Conservation (phyloP, 2,797 vertebrate species). For the Dryobates pubescens region DNA sequence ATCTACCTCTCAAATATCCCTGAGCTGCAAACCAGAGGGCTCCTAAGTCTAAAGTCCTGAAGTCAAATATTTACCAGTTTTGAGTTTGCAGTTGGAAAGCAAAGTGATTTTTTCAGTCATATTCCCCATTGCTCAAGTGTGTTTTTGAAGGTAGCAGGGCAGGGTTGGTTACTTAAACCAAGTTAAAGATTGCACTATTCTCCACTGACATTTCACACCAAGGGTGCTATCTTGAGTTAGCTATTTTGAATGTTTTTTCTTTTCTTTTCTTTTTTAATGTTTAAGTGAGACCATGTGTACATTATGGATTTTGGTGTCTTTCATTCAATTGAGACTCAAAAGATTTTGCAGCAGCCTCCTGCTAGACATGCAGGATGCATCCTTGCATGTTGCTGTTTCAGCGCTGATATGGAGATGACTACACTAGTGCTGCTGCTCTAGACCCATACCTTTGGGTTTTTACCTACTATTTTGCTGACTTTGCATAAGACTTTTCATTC, state of each 20-base stretch:
- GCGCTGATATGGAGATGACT: not conserved
- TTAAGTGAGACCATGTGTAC: not conserved
- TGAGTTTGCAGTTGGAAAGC: conserved; percentile 28
- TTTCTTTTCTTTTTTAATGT: not conserved
- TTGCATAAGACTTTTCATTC: not conserved
- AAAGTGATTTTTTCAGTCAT: not conserved
- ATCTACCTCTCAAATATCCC: not conserved
- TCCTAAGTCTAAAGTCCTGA: not conserved
- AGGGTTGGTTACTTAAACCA: not conserved
- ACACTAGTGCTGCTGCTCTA: not conserved
- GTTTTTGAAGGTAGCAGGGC: not conserved
- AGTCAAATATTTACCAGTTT: conserved; percentile 22
- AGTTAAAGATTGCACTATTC: not conserved
- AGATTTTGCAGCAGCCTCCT: not conserved
- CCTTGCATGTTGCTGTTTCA: not conserved
- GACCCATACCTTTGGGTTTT: not conserved
- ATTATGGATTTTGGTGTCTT: not conserved
- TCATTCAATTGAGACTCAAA: not conserved
- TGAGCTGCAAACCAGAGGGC: not conserved
- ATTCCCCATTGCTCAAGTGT: not conserved
- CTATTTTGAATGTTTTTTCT: not conserved
- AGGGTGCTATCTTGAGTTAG: not conserved
- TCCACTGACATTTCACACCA: not conserved
- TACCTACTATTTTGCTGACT: not conserved
- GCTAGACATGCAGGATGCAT: not conserved